These are phyloP conservation scores for Smittia aterrima DNA, from an alignment of 2,888 invertebrate genomes.

Conservation along the genomic window DNA sequence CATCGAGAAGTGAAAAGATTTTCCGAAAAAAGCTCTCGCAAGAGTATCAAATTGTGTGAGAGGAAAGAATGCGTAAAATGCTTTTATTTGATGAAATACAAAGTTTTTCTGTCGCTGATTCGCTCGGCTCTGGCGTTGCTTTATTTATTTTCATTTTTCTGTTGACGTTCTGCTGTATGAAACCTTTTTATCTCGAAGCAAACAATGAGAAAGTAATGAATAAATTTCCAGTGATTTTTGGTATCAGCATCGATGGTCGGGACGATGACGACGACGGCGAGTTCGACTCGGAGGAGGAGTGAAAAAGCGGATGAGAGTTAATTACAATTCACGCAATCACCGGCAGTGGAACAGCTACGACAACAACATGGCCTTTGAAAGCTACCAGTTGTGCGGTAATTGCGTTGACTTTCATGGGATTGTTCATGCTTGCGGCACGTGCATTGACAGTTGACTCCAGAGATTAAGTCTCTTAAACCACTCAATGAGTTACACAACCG, in stretches of 20 bases:
- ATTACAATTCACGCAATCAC: slow-evolving; percentile 20
- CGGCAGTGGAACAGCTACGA: not conserved
- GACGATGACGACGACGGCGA: not conserved
- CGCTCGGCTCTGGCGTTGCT: not conserved
- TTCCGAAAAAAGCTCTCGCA: too few species aligned
- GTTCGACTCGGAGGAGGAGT: too few species aligned
- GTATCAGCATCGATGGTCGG: not conserved
- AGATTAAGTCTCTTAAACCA: not conserved
- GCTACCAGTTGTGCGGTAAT: too few species aligned
- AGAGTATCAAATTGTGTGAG: slow-evolving; percentile 5
- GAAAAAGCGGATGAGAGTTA: not conserved
- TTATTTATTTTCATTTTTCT: slow-evolving; percentile 3
- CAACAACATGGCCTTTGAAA: not conserved
- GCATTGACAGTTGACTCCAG: not conserved
- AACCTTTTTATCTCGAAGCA: slow-evolving; percentile 1
- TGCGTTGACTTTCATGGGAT: too few species aligned
- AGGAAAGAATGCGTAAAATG: slow-evolving; percentile 22
- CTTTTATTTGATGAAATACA: slow-evolving; percentile 20
- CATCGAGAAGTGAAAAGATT: too few species aligned
- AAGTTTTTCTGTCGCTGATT: not conserved
- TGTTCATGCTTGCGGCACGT: too few species aligned
- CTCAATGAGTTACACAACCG: not conserved
- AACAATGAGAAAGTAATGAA: slow-evolving; percentile 28
- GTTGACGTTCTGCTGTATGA: not conserved
- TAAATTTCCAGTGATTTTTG: slow-evolving; percentile 26